Evolutionary conservation across 2,797 vertebrate genomes (phyloP).

Genomic region (Uromys caudimaculatus): DNA sequence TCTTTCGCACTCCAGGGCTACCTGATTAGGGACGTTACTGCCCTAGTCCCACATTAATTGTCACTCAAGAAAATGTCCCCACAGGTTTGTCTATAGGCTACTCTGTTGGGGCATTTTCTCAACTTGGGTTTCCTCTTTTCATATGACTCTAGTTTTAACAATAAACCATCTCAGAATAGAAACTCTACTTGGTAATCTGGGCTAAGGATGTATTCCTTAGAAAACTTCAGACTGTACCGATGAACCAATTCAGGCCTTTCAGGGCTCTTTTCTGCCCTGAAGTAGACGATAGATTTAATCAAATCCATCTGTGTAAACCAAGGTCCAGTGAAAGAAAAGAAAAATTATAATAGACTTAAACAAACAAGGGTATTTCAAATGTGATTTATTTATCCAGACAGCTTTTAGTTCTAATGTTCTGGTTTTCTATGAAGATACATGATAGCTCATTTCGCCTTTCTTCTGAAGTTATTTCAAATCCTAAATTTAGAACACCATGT

Average conservation of each 20-base stretch:
- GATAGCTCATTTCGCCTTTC: neutral
- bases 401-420: conserved; percentile 29
- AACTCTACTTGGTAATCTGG: neutral
- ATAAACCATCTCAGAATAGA: neutral
- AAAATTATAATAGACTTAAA: conserved; percentile 20
- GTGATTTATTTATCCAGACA: conserved; percentile 33
- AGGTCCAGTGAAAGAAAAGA: neutral
- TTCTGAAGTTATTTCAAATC: conserved; percentile 48
- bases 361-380: conserved; percentile 2
- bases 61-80: neutral
- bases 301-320: neutral
- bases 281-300: neutral
- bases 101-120: neutral
- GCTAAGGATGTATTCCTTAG: conserved; percentile 14
- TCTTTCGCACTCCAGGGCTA: neutral
- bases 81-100: neutral
- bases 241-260: neutral
- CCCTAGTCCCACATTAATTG: neutral
- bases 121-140: too few species aligned
- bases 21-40: neutral
- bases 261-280: neutral
- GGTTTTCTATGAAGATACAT: neutral
- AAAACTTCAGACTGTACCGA: neutral
- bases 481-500: neutral
- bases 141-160: neutral